Evolutionary conservation across 2,888 invertebrate species (phyloP).

Genomic region (Cheilosia pagana): DNA sequence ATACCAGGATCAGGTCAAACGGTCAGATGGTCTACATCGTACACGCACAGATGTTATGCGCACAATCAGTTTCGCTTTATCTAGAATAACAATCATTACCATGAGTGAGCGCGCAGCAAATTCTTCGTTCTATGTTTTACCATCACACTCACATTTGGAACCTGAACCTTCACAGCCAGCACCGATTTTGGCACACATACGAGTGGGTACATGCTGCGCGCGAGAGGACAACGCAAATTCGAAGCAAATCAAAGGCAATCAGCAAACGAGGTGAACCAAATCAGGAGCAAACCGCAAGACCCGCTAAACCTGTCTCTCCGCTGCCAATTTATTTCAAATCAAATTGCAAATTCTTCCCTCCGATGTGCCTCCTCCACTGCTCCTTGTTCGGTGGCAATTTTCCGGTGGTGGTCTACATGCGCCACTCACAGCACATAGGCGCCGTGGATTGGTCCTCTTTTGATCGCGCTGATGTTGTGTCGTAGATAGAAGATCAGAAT

Average conservation of each 20-base stretch:
- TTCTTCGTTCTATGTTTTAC: conserved; percentile 33
- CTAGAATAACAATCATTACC: conserved; percentile 47
- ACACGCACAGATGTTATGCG: conserved; percentile 56
- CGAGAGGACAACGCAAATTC: conserved; percentile 55
- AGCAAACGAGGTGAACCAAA: conserved; percentile 71
- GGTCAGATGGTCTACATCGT: conserved; percentile 49
- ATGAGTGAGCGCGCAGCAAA: conserved; percentile 5
- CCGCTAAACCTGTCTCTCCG: conserved; percentile 68
- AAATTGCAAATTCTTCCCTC: conserved; percentile 66
- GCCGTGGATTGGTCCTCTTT: conserved; percentile 48
- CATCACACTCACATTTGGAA: conserved; percentile 36
- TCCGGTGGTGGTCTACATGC: conserved; percentile 40
- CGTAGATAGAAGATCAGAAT: conserved; percentile 67
- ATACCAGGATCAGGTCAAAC: conserved; percentile 59
- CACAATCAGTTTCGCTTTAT: conserved; percentile 49
- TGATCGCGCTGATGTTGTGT: conserved; percentile 64
- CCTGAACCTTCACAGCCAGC: conserved; percentile 17
- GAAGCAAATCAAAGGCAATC: conserved; percentile 67
- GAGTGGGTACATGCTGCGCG: neutral
- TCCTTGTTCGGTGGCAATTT: conserved; percentile 50
- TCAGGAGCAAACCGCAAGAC: conserved; percentile 69
- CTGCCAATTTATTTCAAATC: conserved; percentile 74
- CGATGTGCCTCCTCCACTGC: neutral
- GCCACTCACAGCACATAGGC: conserved; percentile 41
- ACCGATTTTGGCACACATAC: conserved; percentile 22